Conservation (phyloP, 2,888 invertebrate species). For the Acanthosepion lycidas region DNA sequence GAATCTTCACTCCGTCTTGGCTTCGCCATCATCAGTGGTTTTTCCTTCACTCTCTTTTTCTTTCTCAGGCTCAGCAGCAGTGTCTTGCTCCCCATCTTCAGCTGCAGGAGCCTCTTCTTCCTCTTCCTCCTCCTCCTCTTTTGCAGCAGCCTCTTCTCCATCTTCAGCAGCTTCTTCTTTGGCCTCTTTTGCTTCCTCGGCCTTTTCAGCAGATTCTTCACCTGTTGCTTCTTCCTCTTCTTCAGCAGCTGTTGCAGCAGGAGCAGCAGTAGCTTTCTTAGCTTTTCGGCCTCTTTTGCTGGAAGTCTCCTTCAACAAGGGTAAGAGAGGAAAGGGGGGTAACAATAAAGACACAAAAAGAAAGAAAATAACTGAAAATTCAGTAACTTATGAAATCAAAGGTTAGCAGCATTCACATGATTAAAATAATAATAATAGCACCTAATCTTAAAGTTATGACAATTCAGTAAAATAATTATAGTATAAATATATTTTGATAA, state of each 20-base stretch:
- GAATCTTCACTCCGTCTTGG: not conserved
- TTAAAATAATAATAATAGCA: no score
- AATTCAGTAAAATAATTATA: no score
- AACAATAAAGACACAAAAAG: not conserved
- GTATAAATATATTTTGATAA: no score
- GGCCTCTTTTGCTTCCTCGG: not conserved
- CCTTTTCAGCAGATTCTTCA: not conserved
- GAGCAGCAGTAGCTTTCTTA: constrained; percentile 33
- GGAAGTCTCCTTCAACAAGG: not conserved
- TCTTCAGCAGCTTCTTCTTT: not conserved
- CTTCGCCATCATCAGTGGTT: not conserved
- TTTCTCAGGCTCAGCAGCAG: not conserved
- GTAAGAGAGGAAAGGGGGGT: not conserved
- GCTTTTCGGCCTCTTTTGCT: not conserved
- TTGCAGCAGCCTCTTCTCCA: not conserved
- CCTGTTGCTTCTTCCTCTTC: not conserved
- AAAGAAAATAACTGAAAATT: not conserved
- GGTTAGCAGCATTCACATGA: no score
- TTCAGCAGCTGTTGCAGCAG: not conserved
- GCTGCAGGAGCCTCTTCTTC: not conserved
- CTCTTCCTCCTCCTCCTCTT: not conserved
- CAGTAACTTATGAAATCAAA: no score
- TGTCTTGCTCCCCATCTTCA: not conserved
- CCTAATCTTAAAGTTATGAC: no score
- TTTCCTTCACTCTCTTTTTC: not conserved